Conservation (phyloP, 64 coral and sea anemone genomes). For the Catalaphyllia jardinei region DNA sequence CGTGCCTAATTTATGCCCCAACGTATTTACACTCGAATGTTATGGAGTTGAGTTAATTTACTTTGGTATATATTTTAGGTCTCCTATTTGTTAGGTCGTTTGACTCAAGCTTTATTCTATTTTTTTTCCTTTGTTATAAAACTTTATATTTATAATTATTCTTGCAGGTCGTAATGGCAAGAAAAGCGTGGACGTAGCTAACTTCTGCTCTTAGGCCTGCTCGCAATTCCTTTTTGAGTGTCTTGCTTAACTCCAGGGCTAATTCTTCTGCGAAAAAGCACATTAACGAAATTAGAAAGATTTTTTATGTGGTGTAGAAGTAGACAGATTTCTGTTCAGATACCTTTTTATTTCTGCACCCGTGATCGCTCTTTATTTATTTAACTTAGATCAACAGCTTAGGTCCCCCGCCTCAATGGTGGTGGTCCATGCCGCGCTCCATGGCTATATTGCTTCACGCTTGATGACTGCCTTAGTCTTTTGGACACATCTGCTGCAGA, state of each 20-base stretch:
- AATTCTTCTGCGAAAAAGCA: slow-evolving; percentile 16
- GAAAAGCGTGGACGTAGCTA: no score
- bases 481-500: slow-evolving; percentile 18
- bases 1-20: no score
- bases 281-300: not conserved
- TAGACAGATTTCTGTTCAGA: not conserved
- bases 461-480: slow-evolving; percentile 1
- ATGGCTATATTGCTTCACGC: not conserved
- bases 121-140: no score
- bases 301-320: slow-evolving; percentile 3
- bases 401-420: not conserved
- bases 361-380: slow-evolving; percentile 9
- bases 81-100: no score
- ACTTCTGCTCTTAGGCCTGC: no score
- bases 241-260: slow-evolving; percentile 35
- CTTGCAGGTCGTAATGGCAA: no score
- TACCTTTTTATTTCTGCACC: slow-evolving; percentile 22
- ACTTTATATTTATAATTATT: no score
- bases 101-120: no score
- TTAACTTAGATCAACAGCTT: not conserved
- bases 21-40: no score
- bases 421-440: not conserved
- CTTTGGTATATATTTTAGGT: no score
- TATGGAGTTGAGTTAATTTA: no score
- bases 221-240: not conserved